A percentile compares a stretch with the other conserved stretches of the same genome.
Conservation (phyloP, 2,797 vertebrate species). For the Sphaeramia orbicularis region DNA sequence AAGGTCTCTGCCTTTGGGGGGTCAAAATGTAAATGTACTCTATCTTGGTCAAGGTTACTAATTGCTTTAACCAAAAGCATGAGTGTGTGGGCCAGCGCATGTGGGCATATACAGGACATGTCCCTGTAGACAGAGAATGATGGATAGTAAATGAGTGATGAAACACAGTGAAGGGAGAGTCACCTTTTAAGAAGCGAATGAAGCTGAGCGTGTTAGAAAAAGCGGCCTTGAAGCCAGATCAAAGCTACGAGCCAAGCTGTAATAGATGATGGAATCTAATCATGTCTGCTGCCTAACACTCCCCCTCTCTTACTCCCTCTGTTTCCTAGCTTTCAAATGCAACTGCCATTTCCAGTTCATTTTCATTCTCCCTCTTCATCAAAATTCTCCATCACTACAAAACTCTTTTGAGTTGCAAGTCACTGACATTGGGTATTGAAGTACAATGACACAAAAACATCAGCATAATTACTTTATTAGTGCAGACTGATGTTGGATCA, state of each 20-base stretch:
- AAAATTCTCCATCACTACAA: conserved; percentile 41
- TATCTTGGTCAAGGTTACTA: conserved; percentile 60
- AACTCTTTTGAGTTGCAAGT: conserved; percentile 48
- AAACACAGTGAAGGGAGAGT: conserved; percentile 70
- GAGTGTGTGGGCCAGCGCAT: conserved; percentile 27
- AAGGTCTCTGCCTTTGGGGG: conserved; percentile 18
- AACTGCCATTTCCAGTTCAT: conserved; percentile 51
- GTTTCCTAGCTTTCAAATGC: conserved; percentile 55
- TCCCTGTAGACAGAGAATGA: conserved; percentile 61
- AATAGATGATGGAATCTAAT: conserved; percentile 82
- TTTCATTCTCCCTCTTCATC: conserved; percentile 51
- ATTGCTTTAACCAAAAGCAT: conserved; percentile 60
- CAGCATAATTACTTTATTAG: conserved; percentile 57
- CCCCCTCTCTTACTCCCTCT: conserved; percentile 34
- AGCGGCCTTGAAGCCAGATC: conserved; percentile 81
- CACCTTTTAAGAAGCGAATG: conserved; percentile 75
- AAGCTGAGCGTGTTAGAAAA: conserved; percentile 55
- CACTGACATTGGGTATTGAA: conserved; percentile 35
- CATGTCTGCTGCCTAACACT: conserved; percentile 62
- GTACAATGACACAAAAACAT: conserved; percentile 35
- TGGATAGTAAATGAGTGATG: conserved; percentile 74
- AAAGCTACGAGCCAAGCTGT: conserved; percentile 70
- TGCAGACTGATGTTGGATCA: conserved; percentile 32
- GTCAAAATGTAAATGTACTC: conserved; percentile 54
- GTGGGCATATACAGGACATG: conserved; percentile 20